A percentile compares a stretch with the other conserved stretches of the same genome.
phyloP scores from a whole-genome alignment of 1,140 invertebrate genomes.

The Drosophila kikkawai region DNA sequence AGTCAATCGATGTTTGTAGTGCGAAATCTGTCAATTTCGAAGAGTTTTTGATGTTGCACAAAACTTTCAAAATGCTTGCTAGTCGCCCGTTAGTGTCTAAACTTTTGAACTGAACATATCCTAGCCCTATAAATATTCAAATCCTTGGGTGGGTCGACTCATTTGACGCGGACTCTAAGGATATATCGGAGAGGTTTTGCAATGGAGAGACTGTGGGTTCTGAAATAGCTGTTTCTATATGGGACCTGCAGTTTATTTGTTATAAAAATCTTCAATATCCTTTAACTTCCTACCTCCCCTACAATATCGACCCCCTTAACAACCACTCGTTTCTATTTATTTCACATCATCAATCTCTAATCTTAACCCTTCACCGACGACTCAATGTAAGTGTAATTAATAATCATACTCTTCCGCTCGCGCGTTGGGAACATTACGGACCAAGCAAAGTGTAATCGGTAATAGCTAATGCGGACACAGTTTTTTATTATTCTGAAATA shows the following conservation, averaged over 20 bases:
- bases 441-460: conserved; percentile 63
- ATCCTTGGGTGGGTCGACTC: conserved; percentile 2
- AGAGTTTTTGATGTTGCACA: conserved; percentile 56
- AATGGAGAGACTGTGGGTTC: neutral
- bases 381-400: conserved; percentile 46
- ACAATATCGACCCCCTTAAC: neutral
- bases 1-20: conserved; percentile 39
- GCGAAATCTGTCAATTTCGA: conserved; percentile 43
- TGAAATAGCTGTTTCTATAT: neutral
- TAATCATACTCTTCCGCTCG: conserved; percentile 64
- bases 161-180: conserved; percentile 11
- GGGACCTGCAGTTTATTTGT: neutral
- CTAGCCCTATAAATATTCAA: conserved; percentile 27
- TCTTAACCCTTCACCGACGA: conserved; percentile 17
- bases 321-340: conserved; percentile 61
- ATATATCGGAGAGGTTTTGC: neutral
- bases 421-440: conserved; percentile 68
- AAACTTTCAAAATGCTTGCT: conserved; percentile 63
- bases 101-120: conserved; percentile 72
- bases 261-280: neutral
- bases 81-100: conserved; percentile 58
- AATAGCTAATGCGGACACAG: conserved; percentile 44
- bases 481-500: conserved; percentile 40
- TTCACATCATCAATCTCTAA: conserved; percentile 48
- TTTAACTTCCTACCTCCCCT: conserved; percentile 2